Evolutionary conservation across 2,888 invertebrate genomes (phyloP).

Genomic region (Drosophila lutescens): DNA sequence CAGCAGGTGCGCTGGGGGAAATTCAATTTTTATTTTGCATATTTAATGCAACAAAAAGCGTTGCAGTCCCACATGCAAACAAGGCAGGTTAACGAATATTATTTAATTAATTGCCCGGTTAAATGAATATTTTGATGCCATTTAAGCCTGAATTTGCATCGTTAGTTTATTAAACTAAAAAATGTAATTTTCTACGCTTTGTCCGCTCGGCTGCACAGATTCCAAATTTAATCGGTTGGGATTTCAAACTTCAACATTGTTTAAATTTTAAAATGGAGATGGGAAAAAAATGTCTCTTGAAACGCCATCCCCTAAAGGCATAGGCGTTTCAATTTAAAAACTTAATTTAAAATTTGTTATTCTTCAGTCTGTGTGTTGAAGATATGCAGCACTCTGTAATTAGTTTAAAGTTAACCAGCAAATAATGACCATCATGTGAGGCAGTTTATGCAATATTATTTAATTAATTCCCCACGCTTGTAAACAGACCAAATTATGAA

Average conservation of each 20-base stretch:
- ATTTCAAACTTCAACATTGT: conserved; percentile 15
- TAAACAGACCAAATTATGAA: neutral
- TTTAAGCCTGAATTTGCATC: conserved; percentile 51
- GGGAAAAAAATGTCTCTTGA: too few relatives aligned
- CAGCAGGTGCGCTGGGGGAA: conserved; percentile 40
- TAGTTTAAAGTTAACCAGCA: neutral
- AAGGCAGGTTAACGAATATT: conserved; percentile 55
- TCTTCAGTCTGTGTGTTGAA: too few relatives aligned
- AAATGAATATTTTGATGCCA: conserved; percentile 48
- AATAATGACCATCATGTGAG: neutral
- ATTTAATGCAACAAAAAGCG: conserved; percentile 56
- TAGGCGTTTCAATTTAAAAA: too few relatives aligned
- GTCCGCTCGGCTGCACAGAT: conserved; percentile 53
- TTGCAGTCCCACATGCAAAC: conserved; percentile 66
- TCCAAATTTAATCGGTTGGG: conserved; percentile 33
- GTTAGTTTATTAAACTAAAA: conserved; percentile 65
- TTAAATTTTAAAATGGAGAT: neutral
- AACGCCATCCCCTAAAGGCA: too few relatives aligned
- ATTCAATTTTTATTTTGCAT: conserved; percentile 77
- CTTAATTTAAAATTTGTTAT: too few relatives aligned
- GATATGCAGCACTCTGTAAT: neutral
- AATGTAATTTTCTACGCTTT: conserved; percentile 67
- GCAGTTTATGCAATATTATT: conserved; percentile 43
- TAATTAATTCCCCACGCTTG: conserved; percentile 51
- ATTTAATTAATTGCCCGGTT: conserved; percentile 67